These are phyloP conservation scores for Heliothis virescens DNA, from an alignment of 1,140 invertebrate genomes.

Conservation along the genomic window DNA sequence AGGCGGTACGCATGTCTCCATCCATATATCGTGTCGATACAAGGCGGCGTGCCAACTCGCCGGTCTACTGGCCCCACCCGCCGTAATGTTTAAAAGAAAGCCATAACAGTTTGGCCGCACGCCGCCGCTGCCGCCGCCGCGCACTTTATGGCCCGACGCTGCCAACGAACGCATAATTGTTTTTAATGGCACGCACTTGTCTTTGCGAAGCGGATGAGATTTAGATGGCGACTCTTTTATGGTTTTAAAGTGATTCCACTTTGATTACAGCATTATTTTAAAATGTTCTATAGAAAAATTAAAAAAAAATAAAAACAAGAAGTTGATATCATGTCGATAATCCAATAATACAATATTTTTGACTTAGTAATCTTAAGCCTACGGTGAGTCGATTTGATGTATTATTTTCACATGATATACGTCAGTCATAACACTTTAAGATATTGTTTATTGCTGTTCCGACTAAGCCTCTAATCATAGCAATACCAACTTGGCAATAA, in stretches of 20 bases:
- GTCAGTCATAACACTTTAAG: no score
- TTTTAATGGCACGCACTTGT: constrained; percentile 46
- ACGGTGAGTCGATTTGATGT: no score
- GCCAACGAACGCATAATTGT: constrained; percentile 45
- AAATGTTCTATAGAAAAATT: no score
- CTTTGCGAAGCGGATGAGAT: constrained; percentile 20
- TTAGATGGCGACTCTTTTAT: constrained; percentile 20
- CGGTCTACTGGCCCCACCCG: background rate
- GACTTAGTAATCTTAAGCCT: no score
- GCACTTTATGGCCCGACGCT: constrained; percentile 40
- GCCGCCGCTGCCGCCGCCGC: constrained; percentile 16
- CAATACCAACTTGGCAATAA: no score
- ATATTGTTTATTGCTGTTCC: no score
- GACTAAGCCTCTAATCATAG: no score
- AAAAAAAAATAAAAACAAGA: no score
- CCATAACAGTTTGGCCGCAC: constrained; percentile 39
- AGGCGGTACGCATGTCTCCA: constrained; percentile 10
- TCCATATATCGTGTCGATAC: constrained; percentile 14
- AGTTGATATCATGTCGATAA: no score
- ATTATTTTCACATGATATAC: no score
- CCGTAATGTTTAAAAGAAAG: constrained; percentile 41
- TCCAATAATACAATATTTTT: no score
- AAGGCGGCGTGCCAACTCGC: constrained; percentile 14
- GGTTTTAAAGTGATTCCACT: constrained; percentile 18
- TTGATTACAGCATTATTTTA: background rate